These are phyloP conservation scores for Megalonaias nervosa DNA, from an alignment of 1,140 invertebrate species.

Conservation along the genomic window DNA sequence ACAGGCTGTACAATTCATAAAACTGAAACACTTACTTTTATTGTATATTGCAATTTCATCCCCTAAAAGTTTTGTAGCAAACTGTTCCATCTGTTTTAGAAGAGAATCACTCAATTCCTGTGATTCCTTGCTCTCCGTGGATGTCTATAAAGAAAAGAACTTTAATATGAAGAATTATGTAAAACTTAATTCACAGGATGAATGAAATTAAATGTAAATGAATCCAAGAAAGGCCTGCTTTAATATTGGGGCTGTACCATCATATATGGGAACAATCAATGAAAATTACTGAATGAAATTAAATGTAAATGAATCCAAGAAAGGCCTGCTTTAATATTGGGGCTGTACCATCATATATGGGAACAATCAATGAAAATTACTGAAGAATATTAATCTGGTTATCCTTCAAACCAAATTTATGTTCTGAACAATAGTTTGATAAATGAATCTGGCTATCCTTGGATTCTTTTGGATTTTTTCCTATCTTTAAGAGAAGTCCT, in stretches of 20 bases:
- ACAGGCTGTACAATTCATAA: too few relatives aligned
- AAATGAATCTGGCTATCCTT: too few relatives aligned
- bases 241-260: neutral
- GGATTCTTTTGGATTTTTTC: too few relatives aligned
- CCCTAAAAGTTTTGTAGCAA: conserved; percentile 59
- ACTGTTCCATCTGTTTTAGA: conserved; percentile 54
- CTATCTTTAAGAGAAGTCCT: too few relatives aligned
- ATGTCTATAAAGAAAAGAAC: neutral
- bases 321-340: neutral
- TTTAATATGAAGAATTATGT: neutral
- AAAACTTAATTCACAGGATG: neutral
- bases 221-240: neutral
- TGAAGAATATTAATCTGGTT: too few relatives aligned
- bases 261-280: neutral
- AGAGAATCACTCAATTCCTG: conserved; percentile 29
- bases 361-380: neutral
- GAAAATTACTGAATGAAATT: neutral
- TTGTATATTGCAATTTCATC: conserved; percentile 63
- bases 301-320: neutral
- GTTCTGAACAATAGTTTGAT: too few relatives aligned
- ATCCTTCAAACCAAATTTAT: too few relatives aligned
- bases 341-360: neutral
- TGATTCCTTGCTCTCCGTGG: conserved; percentile 11
- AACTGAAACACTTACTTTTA: conserved; percentile 52
- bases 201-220: neutral